phyloP scores from a whole-genome alignment of 2,797 vertebrate genomes.

The Typhlichthys eigenmanni region DNA sequence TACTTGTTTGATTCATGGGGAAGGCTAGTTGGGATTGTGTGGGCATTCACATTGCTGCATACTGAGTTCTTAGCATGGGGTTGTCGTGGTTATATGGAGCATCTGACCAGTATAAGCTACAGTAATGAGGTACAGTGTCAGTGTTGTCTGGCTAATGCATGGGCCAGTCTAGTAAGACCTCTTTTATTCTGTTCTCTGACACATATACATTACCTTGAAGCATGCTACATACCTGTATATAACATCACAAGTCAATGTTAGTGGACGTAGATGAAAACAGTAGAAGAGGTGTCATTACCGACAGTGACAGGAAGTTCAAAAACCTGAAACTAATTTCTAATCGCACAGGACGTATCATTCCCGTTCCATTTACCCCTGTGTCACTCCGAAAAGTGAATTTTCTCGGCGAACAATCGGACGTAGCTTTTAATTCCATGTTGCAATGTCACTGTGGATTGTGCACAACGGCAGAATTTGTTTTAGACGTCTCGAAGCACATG shows the following conservation, averaged over 20 bases:
- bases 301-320: background rate
- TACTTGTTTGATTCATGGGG: constrained; percentile 14
- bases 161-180: constrained; percentile 50
- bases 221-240: background rate
- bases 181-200: constrained; percentile 46
- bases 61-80: constrained; percentile 50
- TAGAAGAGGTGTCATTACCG: background rate
- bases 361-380: constrained; percentile 1
- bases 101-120: constrained; percentile 34
- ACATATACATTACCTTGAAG: constrained; percentile 5
- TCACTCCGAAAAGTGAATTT: constrained; percentile 8
- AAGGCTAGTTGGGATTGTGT: constrained; percentile 14
- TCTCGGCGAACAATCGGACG: background rate
- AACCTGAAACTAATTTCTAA: background rate
- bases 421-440: constrained; percentile 24
- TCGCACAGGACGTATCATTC: background rate
- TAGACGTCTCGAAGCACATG: background rate
- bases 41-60: constrained; percentile 42
- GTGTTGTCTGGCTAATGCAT: constrained; percentile 30
- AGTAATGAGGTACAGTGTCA: constrained; percentile 59
- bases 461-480: constrained; percentile 7
- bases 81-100: constrained; percentile 23
- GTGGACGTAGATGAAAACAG: background rate
- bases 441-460: background rate
- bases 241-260: background rate